Evolutionary conservation across 2,888 invertebrate species (phyloP).

Genomic region (Endotricha flammealis): DNA sequence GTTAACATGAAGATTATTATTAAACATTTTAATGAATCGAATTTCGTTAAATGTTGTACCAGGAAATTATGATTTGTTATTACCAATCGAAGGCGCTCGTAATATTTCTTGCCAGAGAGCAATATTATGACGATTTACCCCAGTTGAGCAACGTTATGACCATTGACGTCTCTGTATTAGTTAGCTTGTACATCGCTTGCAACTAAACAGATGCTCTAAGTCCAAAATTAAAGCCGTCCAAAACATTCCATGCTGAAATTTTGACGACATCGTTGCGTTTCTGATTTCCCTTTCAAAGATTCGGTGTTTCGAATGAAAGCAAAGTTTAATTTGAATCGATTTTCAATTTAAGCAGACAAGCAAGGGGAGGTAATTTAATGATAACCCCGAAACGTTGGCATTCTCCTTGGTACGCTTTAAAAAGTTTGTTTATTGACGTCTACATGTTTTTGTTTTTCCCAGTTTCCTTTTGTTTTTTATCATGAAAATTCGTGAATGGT

Average conservation of each 20-base stretch:
- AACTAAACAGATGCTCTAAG: conserved; percentile 16
- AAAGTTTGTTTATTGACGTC: conserved; percentile 1
- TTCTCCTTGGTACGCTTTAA: background rate
- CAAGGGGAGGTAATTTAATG: conserved; percentile 4
- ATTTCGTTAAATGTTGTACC: too few species aligned
- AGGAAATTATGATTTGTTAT: too few species aligned
- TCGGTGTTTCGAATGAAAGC: conserved; percentile 12
- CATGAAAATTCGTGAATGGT: too few species aligned
- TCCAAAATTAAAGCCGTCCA: conserved; percentile 30
- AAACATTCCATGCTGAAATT: conserved; percentile 25
- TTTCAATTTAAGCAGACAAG: conserved; percentile 11
- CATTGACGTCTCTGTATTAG: too few species aligned
- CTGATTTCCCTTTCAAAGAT: conserved; percentile 12
- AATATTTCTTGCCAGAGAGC: too few species aligned
- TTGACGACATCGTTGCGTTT: conserved; percentile 21
- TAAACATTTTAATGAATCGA: too few species aligned
- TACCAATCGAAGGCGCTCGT: too few species aligned
- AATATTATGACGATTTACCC: too few species aligned
- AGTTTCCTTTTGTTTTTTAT: background rate
- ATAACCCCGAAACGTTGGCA: background rate
- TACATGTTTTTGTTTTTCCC: background rate
- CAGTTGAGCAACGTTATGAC: too few species aligned
- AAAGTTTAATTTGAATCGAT: conserved; percentile 20
- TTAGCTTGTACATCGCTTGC: background rate
- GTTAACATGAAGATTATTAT: too few species aligned